These are phyloP conservation scores for Eucidaris tribuloides DNA, from an alignment of 35 echinoderm and acorn worm species.

Conservation along the genomic window DNA sequence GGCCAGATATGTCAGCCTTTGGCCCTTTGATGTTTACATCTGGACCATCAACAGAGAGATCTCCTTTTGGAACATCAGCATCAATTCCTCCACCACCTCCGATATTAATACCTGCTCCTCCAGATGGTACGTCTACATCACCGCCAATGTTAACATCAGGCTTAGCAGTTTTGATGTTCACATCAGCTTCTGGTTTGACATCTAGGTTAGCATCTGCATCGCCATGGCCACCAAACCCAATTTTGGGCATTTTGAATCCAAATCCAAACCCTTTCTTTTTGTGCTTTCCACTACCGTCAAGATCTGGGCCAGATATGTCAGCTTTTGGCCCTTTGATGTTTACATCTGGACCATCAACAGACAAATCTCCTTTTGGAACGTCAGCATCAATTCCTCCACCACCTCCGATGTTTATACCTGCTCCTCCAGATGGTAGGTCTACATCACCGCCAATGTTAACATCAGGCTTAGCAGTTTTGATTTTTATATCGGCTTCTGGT, in stretches of 20 bases:
- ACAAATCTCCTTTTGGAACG: too few species aligned
- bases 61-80: not conserved
- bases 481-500: slow-evolving; percentile 31
- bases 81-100: slow-evolving; percentile 28
- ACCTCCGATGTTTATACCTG: slow-evolving; percentile 24
- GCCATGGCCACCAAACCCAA: slow-evolving; percentile 47
- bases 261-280: slow-evolving; percentile 28
- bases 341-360: slow-evolving; percentile 36
- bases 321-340: not conserved
- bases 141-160: slow-evolving; percentile 46
- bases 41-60: slow-evolving; percentile 9
- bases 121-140: not conserved
- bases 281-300: not conserved
- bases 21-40: slow-evolving; percentile 35
- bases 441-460: slow-evolving; percentile 37
- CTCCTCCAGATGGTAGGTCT: too few species aligned
- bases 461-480: slow-evolving; percentile 33
- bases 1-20: not conserved
- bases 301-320: not conserved
- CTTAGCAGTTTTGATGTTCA: slow-evolving; percentile 56
- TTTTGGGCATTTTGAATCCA: slow-evolving; percentile 41
- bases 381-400: not conserved
- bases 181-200: slow-evolving; percentile 57
- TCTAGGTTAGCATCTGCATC: slow-evolving; percentile 6
- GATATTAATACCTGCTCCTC: not conserved